Evolutionary conservation across 2,113 vertebrate species (phyloP).

Genomic region (Heteronetta atricapilla): DNA sequence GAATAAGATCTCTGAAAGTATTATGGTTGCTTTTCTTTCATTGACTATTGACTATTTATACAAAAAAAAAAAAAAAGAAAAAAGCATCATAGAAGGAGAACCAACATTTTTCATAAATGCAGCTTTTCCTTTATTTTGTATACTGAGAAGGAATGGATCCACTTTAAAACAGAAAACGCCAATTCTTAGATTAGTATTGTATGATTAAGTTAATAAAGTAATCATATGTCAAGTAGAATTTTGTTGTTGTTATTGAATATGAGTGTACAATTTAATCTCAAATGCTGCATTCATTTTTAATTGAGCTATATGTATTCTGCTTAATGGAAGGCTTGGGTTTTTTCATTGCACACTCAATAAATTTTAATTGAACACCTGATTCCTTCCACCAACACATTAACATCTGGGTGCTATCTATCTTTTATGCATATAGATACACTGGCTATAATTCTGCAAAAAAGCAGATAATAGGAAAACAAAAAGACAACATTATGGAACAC

Average conservation of each 20-base stretch:
- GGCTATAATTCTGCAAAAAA: constrained; percentile 72
- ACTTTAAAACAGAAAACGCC: constrained; percentile 12
- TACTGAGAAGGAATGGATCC: not conserved
- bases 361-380: constrained; percentile 80
- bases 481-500: constrained; percentile 74
- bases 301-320: constrained; percentile 40
- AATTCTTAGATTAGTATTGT: constrained; percentile 6
- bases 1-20: not conserved
- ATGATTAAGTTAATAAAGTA: constrained; percentile 66
- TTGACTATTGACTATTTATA: not conserved
- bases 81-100: not conserved
- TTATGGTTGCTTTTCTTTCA: not conserved
- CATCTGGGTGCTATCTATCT: constrained; percentile 65
- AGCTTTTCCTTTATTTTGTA: not conserved
- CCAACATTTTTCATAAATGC: not conserved
- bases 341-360: constrained; percentile 62
- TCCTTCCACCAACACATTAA: constrained; percentile 75
- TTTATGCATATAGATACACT: constrained; percentile 67
- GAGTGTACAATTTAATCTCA: constrained; percentile 37
- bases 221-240: not conserved
- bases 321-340: constrained; percentile 48
- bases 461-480: constrained; percentile 68
- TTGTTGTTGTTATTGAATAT: constrained; percentile 13
- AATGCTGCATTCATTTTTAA: constrained; percentile 36
- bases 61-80: not conserved